Base-by-base conservation (phyloP, 92 coral and sea anemone species). In the Phenganax subtilis region DNA sequence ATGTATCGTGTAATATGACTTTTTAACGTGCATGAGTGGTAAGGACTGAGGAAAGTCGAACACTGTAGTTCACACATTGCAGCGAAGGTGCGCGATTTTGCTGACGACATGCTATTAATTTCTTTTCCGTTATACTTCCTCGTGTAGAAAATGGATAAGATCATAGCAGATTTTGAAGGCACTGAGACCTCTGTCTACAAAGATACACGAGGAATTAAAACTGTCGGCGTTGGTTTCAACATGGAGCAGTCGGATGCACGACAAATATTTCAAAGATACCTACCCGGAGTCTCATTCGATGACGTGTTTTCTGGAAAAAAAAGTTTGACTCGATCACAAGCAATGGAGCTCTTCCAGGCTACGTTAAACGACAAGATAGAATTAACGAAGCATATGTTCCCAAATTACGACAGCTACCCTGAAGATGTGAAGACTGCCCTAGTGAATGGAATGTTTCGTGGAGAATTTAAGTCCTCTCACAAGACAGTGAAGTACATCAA, bases 181-280 rank as follows among this genome's bases (percentile, higher is more conserved):
- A 14, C 51, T 9, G n/a, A 27, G 29, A 79, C 73, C 16, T 61
- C 67, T 51, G 83, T 79, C 65, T 79, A 79, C 74, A 11, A 8
- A 4, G 83, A 79, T 53, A 63, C 74, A 37, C 53, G 69, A n/a
- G 83, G 83, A 53, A 20, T 79, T 30, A 79, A 79, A 64, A 79
- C 83, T 15, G 69, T 79, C 51, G 83, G 83, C 51, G 74, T 79
- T 12, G 83, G 83, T 53, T 79, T 79, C 53, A 79, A 79, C 63
- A 7, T 79, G 83, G 83, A 79, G 37, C 83, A 79, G 15, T 12
- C 60, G 12, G 37, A 54, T 11, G 83, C 74, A 5, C 67, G 56
- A 59, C 59, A 79, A 65, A 62, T 79, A 47, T 79, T 79, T 64
- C 27, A 9, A 0, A 63, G 74, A 20, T 7, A 54, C 65, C 61